These are phyloP conservation scores for Dunckerocampus dactyliophorus DNA, from an alignment of 2,113 vertebrate genomes.

Conservation along the genomic window DNA sequence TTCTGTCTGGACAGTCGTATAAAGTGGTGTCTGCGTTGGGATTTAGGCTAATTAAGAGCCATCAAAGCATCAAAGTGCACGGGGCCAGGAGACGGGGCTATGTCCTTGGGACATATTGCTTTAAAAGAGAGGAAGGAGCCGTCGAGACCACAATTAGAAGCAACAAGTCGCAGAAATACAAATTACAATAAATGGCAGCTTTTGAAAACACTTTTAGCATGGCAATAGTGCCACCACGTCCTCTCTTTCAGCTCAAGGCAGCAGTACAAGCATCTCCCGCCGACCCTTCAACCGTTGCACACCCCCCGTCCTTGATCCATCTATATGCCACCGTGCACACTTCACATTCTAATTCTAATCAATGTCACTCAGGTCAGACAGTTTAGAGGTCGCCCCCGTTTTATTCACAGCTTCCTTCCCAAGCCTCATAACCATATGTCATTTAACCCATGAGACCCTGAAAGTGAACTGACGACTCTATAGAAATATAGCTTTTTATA, in stretches of 20 bases:
- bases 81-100: slow-evolving; percentile 16
- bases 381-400: slow-evolving; percentile 55
- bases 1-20: slow-evolving; percentile 50
- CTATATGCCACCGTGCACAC: slow-evolving; percentile 63
- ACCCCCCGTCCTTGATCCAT: slow-evolving; percentile 43
- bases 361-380: slow-evolving; percentile 74
- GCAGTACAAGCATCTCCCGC: slow-evolving; percentile 16
- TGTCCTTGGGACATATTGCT: slow-evolving; percentile 22
- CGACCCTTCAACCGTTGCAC: slow-evolving; percentile 54
- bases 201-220: slow-evolving; percentile 40
- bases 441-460: slow-evolving; percentile 64
- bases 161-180: slow-evolving; percentile 48
- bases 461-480: too few species aligned
- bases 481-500: background rate
- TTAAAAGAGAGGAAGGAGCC: slow-evolving; percentile 32
- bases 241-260: slow-evolving; percentile 32
- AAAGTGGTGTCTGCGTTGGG: slow-evolving; percentile 31
- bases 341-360: slow-evolving; percentile 77
- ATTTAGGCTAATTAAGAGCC: slow-evolving; percentile 48
- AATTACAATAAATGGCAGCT: slow-evolving; percentile 12
- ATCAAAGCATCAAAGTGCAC: slow-evolving; percentile 46
- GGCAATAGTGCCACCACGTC: slow-evolving; percentile 51
- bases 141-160: slow-evolving; percentile 47
- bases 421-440: slow-evolving; percentile 74
- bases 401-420: slow-evolving; percentile 66